Evolutionary conservation across 2,113 vertebrate genomes (phyloP), one percentile per base, ranked within the genome.

Genomic region (Shinisaurus crocodilurus): DNA sequence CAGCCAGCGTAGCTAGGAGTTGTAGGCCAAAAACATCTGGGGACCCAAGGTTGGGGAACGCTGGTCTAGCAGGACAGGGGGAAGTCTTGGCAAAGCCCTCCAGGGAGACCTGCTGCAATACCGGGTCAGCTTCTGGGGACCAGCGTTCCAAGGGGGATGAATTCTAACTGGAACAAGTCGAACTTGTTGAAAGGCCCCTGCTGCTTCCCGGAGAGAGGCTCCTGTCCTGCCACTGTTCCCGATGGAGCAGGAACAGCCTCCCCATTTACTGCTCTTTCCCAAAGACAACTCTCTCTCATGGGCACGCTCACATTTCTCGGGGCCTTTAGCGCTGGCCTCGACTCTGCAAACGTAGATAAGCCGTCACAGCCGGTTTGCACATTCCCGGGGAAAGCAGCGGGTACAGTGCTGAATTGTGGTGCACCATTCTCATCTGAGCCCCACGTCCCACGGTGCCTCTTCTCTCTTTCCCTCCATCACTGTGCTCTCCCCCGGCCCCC

Each of bases 371-470:
- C 37, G 1, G 20, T 5, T 13, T 40, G 72, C 72, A 20, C 40
- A 7, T 25, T 0, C 0, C 8, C 67, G 85, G 57, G 18, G 0
- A 7, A 6, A 50, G 18, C 82, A 57, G 69, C 85, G 43, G 75
- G 20, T 4, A 8, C 16, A 34, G 5, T 0, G 57, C n/a, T 45
- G 48, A 57, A 60, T 32, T 85, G 40, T 23, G 8, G 7, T 67
- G 50, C 75, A 50, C 82, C 1, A 0, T 88, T 83, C 85, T 37
- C 65, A 45, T 72, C 7, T 6, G 63, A 88, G 5, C 72, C 87
- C 88, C 67, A 70, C 84, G 88, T 90, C 93, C 91, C 90, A 75
- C 92, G 1, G 69, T n/a, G 89, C 90, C 92, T 92, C 81, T 88
- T 88, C 88, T 85, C 88, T 50, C 63, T 83, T 48, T 32, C 45